Evolutionary conservation across 2,113 vertebrate species (phyloP).

Genomic region (Sterrhoptilus dennistouni): DNA sequence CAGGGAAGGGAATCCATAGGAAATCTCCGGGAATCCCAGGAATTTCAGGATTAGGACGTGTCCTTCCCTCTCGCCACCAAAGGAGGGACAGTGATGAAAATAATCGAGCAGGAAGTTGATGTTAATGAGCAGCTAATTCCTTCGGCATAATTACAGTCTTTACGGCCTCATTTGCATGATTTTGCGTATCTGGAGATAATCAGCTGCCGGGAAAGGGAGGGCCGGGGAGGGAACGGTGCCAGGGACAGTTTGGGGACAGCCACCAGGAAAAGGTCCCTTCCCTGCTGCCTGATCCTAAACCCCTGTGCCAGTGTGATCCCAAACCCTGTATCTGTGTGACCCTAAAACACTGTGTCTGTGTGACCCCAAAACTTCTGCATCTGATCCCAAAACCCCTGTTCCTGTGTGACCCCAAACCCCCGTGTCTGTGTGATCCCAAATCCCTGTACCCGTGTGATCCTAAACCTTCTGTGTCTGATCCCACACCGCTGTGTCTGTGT

Average conservation of each 20-base stretch:
- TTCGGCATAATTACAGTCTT: constrained; percentile 17
- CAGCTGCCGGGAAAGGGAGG: neutral
- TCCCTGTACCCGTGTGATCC: neutral
- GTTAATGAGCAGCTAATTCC: constrained; percentile 55
- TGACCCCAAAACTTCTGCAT: neutral
- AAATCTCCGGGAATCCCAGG: neutral
- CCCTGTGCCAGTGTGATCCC: neutral
- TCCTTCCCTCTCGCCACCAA: neutral
- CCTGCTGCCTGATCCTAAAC: neutral
- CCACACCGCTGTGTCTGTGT: too few species aligned
- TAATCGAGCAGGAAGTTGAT: constrained; percentile 40
- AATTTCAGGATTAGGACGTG: neutral
- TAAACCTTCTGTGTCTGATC: too few species aligned
- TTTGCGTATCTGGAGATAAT: constrained; percentile 16
- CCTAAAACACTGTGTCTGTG: neutral
- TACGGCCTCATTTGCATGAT: constrained; percentile 10
- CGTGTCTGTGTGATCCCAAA: too few species aligned
- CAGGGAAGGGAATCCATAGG: rapidly evolving
- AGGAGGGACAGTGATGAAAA: neutral
- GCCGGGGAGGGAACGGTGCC: neutral
- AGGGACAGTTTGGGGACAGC: neutral
- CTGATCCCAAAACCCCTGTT: neutral
- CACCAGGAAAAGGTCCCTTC: neutral
- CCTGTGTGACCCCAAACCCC: neutral
- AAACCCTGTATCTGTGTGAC: neutral